A percentile compares a stretch with the other conserved stretches of the same genome.
Conservation (phyloP, 2,888 invertebrate species). For the Chrysodeixis includens region DNA sequence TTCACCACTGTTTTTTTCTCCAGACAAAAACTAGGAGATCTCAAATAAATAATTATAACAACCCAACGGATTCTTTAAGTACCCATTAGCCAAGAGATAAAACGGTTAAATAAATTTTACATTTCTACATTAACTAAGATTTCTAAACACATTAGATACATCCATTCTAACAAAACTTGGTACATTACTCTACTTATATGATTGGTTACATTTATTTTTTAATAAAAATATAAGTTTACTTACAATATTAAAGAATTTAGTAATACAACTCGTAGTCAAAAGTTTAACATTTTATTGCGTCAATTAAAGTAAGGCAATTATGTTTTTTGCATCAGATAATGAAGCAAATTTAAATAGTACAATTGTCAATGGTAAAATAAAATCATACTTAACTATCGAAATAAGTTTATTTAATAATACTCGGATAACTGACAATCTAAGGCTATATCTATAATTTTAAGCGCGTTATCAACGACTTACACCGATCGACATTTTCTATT, state of each 20-base stretch:
- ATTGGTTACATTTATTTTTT: conserved; percentile 45
- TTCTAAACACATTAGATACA: conserved; percentile 61
- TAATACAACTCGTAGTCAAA: conserved; percentile 31
- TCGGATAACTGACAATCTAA: background rate
- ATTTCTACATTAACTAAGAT: conserved; percentile 53
- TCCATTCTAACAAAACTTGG: conserved; percentile 54
- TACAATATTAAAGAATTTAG: conserved; percentile 35
- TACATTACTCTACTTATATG: conserved; percentile 47
- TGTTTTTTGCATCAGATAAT: conserved; percentile 8
- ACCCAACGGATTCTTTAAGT: conserved; percentile 55
- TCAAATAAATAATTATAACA: conserved; percentile 51
- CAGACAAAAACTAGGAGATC: conserved; percentile 51
- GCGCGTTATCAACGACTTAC: conserved; percentile 52
- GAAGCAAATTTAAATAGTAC: background rate
- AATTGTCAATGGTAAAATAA: background rate
- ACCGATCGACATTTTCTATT: conserved; percentile 34
- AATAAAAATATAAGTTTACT: conserved; percentile 57
- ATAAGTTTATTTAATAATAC: background rate
- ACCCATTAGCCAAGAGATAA: conserved; percentile 38
- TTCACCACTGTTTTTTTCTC: conserved; percentile 76
- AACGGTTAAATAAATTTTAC: conserved; percentile 45
- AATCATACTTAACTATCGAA: background rate
- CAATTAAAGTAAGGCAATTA: conserved; percentile 15
- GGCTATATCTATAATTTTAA: conserved; percentile 50
- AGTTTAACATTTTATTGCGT: conserved; percentile 13